phyloP scores from a whole-genome alignment of 2,888 invertebrate genomes.

The Agrochola macilenta region DNA sequence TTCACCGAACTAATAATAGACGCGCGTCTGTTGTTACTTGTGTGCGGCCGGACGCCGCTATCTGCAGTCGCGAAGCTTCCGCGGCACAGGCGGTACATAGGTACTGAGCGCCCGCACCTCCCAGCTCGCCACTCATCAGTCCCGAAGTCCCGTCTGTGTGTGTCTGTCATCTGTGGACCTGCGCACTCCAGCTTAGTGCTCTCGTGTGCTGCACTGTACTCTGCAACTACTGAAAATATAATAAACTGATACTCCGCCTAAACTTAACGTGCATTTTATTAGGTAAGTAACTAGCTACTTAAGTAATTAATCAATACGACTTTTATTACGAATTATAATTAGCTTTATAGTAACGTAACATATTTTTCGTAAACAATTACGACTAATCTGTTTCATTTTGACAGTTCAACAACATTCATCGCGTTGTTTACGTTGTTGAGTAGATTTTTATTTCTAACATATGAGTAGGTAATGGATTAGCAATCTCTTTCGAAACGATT shows the following conservation, averaged over 20 bases:
- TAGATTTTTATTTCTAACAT: no score
- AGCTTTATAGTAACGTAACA: no score
- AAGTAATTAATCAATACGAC: no score
- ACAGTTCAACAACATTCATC: no score
- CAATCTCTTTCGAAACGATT: no score
- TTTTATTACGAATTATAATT: no score
- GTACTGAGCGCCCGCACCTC: not conserved
- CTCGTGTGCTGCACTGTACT: not conserved
- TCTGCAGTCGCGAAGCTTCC: slow-evolving; percentile 28
- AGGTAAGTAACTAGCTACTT: slow-evolving; percentile 1
- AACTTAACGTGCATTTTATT: not conserved
- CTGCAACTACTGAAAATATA: not conserved
- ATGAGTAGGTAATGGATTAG: no score
- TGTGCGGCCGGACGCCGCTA: slow-evolving; percentile 17
- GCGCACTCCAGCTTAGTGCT: no score
- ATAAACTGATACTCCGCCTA: not conserved
- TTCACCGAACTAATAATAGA: slow-evolving; percentile 33
- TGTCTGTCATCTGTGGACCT: not conserved
- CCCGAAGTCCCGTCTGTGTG: no score
- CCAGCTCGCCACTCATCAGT: not conserved
- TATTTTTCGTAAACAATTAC: no score
- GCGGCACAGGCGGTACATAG: not conserved
- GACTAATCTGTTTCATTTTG: no score
- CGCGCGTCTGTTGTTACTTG: not conserved
- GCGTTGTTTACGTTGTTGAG: no score